phyloP scores from a whole-genome alignment of 2,888 invertebrate genomes.

The Temnothorax ravouxi region DNA sequence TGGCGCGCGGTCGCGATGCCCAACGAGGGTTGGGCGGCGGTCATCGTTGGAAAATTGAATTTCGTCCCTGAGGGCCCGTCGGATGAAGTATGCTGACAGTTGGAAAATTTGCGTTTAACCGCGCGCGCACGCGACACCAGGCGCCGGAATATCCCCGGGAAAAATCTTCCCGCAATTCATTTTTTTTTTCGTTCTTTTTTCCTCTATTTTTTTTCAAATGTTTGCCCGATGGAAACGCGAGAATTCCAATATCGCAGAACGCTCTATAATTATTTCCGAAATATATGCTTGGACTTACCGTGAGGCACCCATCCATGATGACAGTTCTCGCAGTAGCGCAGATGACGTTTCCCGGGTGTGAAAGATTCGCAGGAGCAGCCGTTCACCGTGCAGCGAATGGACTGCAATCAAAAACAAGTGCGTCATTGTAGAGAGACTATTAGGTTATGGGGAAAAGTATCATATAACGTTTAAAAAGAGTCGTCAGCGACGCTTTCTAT shows the following conservation, averaged over 20 bases:
- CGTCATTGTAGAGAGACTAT: not conserved
- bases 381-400: conserved; percentile 90
- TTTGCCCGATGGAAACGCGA: not conserved
- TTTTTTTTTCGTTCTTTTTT: not conserved
- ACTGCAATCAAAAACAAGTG: conserved; percentile 86
- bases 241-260: not conserved
- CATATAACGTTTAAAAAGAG: not conserved
- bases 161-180: conserved; percentile 56
- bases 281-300: conserved; percentile 88
- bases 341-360: conserved; percentile 89
- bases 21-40: conserved; percentile 80
- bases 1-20: conserved; percentile 58
- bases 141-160: conserved; percentile 23
- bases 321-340: conserved; percentile 91
- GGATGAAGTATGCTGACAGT: conserved; percentile 84
- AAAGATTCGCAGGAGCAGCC: conserved; percentile 91
- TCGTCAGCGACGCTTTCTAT: not conserved
- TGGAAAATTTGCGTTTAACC: conserved; percentile 79
- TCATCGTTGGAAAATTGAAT: conserved; percentile 86
- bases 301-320: conserved; percentile 92
- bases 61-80: conserved; percentile 83
- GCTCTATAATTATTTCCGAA: not conserved
- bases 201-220: not conserved
- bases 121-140: conserved; percentile 62
- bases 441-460: not conserved